Evolutionary conservation across 2,888 invertebrate genomes (phyloP), one percentile per base, ranked within the genome.

Genomic region (Oxyscelio sp.): DNA sequence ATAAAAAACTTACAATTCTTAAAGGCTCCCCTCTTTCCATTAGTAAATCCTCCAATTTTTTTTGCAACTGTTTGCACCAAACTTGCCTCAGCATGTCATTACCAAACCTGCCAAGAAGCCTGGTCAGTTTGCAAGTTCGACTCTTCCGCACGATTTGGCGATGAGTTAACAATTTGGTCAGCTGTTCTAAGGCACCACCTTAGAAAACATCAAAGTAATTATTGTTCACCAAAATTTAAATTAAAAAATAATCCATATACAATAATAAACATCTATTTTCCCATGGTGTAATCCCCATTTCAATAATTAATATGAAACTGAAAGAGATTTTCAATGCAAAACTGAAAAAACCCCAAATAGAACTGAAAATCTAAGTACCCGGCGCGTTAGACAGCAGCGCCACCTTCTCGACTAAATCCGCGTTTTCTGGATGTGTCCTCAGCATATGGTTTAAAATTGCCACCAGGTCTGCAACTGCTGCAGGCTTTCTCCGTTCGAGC

Each of bases 361-460:
- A n/a, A n/a, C n/a, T n/a, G n/a, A n/a, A n/a, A n/a, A n/a, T n/a
- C n/a, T n/a, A n/a, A n/a, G n/a, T n/a, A 91, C 91, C 90, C 4
- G 87, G 34, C 9, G 74, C 78, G 77, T 88, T 87, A 0, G 88
- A 81, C 5, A 87, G 86, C 75, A 96, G 95, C 4, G 97, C 94
- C 79, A 98, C 96, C 89, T 96, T 96, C 90, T 97, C 97, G 0
- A 98, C 96, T 0, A 97, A 95, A 77, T 96, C 96, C 0, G 96
- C 96, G 91, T 97, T 97, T 90, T 97, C 97, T 0, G 98, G 97
- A 17, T 96, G 94, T 79, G 96, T 96, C 87, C 97, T 95, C 15
- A 98, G 93, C 3, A 97, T 95, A 11, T 97, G 96, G 65, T 96
- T 97, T 8, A 98, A 94, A 31, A 97, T 95, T 0, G 97, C 97